Evolutionary conservation across 2,888 invertebrate species (phyloP), one percentile per base, ranked within the genome.

Genomic region (Microctonus brassicae): DNA sequence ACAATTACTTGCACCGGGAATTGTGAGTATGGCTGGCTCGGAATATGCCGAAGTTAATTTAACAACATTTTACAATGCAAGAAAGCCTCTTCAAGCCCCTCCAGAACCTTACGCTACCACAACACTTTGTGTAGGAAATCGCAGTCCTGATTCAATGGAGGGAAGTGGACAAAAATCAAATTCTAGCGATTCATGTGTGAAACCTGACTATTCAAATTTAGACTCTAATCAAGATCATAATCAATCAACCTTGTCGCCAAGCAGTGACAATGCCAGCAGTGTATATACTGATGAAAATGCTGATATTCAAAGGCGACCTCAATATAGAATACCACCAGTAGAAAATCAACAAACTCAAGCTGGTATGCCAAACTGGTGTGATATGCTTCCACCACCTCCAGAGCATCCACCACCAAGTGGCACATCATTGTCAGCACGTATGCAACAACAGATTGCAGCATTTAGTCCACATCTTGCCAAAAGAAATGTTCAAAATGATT

Each of bases 101-200:
- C 92, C 92, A 0, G 93, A 93, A 73, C 93, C 94, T 1, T 94
- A 94, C 78, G 94, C 94, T 4, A 94, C 94, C 0, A 94, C 94
- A 70, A 94, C 94, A 0, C 85, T 92, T 0, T 90, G 92, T 75
- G 88, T 89, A 42, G 85, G 87, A 0, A 86, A 83, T 66, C 86
- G 87, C 13, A 88, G 87, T 72, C 86, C 88, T 11, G 87, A 88
- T 64, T 88, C 88, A 10, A 82, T 88, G 78, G 88, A 88, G 66
- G 87, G 85, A 1, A 87, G 84, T 26, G 87, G 86, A 1, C 86
- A 87, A 47, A 87, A 87, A 39, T 87, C 87, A 0, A 87, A 85
- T 69, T 87, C 87, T 1, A 87, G 87, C 71, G 87, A 87, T 69
- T 87, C 87, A 2, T 87, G 87, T 66, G 79, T 87, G 0, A 88